Conservation (phyloP, 2,113 vertebrate species). For the Melanerpes aurifrons region DNA sequence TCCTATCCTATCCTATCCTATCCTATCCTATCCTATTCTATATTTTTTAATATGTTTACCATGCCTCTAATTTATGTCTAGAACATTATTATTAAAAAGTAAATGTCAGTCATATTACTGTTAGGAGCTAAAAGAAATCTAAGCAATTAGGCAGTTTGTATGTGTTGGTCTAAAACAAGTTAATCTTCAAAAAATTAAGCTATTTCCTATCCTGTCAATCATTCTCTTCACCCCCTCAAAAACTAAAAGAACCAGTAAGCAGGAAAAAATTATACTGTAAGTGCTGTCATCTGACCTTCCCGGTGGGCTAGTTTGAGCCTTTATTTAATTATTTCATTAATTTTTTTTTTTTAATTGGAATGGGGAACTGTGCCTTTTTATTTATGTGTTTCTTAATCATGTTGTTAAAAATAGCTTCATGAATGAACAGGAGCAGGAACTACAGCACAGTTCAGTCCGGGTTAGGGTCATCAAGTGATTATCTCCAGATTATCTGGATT, state of each 20-base stretch:
- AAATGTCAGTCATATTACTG: not conserved
- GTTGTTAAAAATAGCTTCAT: constrained; percentile 40
- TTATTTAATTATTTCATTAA: not conserved
- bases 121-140: not conserved
- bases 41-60: not conserved
- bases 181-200: not conserved
- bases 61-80: not conserved
- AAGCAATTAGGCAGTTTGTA: not conserved
- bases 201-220: not conserved
- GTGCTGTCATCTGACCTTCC: not conserved
- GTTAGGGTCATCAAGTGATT: constrained; percentile 19
- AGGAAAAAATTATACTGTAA: not conserved
- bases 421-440: not conserved
- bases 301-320: not conserved
- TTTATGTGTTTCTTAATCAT: not conserved
- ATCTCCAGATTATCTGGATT: constrained; percentile 41
- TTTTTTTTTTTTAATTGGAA: not conserved
- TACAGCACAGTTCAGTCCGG: constrained; percentile 1
- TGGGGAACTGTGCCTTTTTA: not conserved
- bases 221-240: not conserved
- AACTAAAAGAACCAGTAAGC: not conserved
- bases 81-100: not conserved
- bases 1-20: too few species aligned
- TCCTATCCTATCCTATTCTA: too few species aligned
- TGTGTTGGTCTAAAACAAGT: not conserved